Percentiles rank a stretch among this genome's conserved stretches.
Conservation (phyloP, 2,888 invertebrate species). For the Troilus luridus region DNA sequence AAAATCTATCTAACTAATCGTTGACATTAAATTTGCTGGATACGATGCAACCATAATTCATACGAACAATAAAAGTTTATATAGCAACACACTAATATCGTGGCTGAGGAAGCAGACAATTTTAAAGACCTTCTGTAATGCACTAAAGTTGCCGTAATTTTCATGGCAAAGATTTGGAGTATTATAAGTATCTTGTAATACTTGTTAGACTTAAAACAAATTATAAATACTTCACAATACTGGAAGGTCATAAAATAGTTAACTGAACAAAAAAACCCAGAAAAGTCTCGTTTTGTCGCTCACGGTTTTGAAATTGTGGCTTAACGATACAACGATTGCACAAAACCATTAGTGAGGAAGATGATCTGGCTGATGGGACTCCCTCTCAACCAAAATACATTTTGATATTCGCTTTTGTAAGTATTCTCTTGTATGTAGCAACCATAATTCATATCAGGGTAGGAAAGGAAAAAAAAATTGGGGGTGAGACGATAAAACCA, state of each 20-base stretch:
- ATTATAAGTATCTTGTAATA: not conserved
- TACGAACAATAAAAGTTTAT: no score
- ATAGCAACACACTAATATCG: no score
- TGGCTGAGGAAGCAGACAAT: no score
- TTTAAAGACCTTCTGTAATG: no score
- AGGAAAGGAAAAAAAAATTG: not conserved
- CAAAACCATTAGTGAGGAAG: not conserved
- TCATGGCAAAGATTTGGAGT: no score
- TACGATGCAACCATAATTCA: no score
- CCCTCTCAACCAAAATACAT: not conserved
- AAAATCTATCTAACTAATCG: no score
- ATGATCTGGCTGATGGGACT: not conserved
- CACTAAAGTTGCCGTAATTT: no score
- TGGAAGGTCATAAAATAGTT: not conserved
- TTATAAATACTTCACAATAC: not conserved
- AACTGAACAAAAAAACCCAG: not conserved
- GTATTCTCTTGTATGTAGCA: not conserved
- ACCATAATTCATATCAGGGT: constrained; percentile 3
- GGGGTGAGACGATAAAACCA: constrained; percentile 11
- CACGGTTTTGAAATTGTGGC: not conserved
- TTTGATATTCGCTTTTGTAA: not conserved
- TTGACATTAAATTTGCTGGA: no score
- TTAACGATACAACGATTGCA: not conserved
- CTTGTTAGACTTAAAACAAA: not conserved
- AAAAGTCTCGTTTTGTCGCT: not conserved